A percentile compares a stretch with the other conserved stretches of the same genome.
Conservation (phyloP, 2,888 invertebrate species). For the Philhelius pedissequus region DNA sequence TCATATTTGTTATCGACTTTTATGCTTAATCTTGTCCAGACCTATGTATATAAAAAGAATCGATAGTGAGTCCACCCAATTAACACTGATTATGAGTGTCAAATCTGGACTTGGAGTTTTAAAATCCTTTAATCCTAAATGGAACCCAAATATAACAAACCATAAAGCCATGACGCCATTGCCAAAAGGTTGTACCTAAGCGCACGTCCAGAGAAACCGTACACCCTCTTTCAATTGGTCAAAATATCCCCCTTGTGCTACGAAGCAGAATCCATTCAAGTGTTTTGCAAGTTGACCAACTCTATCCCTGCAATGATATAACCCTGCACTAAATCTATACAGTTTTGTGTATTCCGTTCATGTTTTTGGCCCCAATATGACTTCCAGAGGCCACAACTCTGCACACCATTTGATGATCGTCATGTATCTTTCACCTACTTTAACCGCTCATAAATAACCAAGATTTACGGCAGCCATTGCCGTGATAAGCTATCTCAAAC, state of each 20-base stretch:
- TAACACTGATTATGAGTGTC: too few species aligned
- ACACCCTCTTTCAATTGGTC: neutral
- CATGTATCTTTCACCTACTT: constrained; percentile 50
- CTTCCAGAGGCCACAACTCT: constrained; percentile 34
- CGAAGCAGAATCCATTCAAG: constrained; percentile 8
- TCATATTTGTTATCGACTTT: too few species aligned
- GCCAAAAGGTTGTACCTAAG: constrained; percentile 1
- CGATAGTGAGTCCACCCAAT: too few species aligned
- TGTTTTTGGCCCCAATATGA: constrained; percentile 14
- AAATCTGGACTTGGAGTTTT: too few species aligned
- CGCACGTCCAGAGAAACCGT: neutral
- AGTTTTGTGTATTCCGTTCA: constrained; percentile 13
- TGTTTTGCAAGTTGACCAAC: neutral
- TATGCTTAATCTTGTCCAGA: too few species aligned
- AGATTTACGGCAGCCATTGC: constrained; percentile 62
- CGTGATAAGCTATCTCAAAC: constrained; percentile 60
- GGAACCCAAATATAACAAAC: neutral
- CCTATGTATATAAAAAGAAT: too few species aligned
- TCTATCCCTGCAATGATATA: constrained; percentile 6
- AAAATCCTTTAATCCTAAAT: neutral
- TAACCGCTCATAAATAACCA: constrained; percentile 55
- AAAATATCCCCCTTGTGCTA: neutral
- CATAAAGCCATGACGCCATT: neutral
- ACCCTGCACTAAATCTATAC: neutral
- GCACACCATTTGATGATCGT: constrained; percentile 49